Base-by-base conservation (phyloP, 2,113 vertebrate genomes). In the Craseonycteris thonglongyai region DNA sequence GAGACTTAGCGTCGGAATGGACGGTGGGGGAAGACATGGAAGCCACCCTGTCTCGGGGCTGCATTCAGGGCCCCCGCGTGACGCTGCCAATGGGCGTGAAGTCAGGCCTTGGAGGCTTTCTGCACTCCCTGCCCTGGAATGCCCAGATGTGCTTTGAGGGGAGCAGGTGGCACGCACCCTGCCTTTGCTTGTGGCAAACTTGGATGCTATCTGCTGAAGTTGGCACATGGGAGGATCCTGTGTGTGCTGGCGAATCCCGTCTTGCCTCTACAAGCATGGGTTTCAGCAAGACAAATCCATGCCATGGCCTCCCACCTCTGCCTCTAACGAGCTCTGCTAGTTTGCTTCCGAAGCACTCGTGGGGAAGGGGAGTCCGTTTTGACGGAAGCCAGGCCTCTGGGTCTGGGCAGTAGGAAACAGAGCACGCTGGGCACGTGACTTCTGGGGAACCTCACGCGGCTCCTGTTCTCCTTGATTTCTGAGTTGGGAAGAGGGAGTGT, bases 261-360 rank as follows among this genome's bases (percentile, higher is more conserved):
- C 88, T 95, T 96, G 94, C 93, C 86, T 89, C 38, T 6, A 93
- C 86, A 94, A 71, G 91, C 54, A 56, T 47, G 26, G 18, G 45
- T 58, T 68, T 91, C 59, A 89, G 63, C 75, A 93, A 94, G 59
- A 45, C 89, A 95, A 91, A 58, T 80, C 45, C 40, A 56, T 66
- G 78, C 58, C 45, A 15, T 86, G 83, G 30, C 40, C 59, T 42
- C 85, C 59, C 54, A 76, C 33, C 24, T 56, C 82, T 56, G 38
- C 81, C 71, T 83, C 8, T 61, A 40, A 71, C 15, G 47, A 90
- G 66, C 26, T 88, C 63, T 47, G 54, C 91, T n/a, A 58, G 38
- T 47, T 90, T 91, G 54, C 58, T 81, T 93, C 65, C 45, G 75
- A 78, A 94, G 51, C 68, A 69, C 33, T 30, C 13, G 0, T 21